phyloP scores from a whole-genome alignment of 37 sponge, comb jelly and placozoan genomes.

The Bolinopsis microptera region DNA sequence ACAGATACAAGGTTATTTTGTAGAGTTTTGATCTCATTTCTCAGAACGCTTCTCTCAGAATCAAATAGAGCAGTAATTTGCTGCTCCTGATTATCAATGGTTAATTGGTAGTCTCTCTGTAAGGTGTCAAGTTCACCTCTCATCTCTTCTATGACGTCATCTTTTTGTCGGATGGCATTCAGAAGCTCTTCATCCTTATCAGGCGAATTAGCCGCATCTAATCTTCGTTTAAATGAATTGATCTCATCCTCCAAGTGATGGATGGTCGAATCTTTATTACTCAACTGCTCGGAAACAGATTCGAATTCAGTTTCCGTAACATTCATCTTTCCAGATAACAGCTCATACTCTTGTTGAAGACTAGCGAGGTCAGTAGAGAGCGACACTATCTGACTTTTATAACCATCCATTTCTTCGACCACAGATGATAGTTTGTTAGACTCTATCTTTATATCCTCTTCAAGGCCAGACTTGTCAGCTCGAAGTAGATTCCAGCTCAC shows the following conservation, averaged over 20 bases:
- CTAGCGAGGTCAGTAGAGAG: not conserved
- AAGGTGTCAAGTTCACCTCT: not conserved
- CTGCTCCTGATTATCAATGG: not conserved
- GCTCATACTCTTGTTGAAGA: not conserved
- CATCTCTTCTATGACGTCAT: constrained; percentile 13
- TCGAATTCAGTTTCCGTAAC: constrained; percentile 16
- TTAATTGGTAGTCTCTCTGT: not conserved
- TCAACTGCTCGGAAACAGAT: constrained; percentile 12
- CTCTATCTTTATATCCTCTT: not conserved
- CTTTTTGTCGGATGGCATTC: constrained; percentile 45
- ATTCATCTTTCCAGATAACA: not conserved
- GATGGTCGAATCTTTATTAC: not conserved
- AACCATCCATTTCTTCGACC: constrained; percentile 36
- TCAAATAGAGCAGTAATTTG: not conserved
- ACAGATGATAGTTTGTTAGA: constrained; percentile 8
- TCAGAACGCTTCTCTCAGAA: not conserved
- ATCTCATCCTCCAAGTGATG: not conserved
- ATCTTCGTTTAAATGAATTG: not conserved
- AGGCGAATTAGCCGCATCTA: constrained; percentile 25
- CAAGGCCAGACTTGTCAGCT: not conserved
- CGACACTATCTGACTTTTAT: not conserved
- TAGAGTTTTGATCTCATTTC: not conserved
- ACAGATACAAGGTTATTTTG: constrained; percentile 6
- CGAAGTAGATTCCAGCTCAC: not conserved
- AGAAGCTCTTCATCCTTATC: constrained; percentile 47